Base-by-base conservation (phyloP, 2,888 invertebrate genomes). In the Timandra comae region DNA sequence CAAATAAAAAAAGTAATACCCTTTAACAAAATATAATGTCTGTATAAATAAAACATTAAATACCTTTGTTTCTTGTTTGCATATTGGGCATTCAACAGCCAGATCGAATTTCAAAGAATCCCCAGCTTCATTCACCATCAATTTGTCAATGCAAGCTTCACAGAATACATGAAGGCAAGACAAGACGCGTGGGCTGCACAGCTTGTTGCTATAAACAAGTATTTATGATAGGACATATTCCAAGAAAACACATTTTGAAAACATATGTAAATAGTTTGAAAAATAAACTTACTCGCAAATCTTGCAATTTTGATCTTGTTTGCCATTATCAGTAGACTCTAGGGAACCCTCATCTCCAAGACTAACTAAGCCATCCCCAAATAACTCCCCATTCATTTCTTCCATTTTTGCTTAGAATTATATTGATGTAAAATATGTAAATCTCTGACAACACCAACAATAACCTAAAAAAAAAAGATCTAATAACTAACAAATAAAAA, bases 91-190 rank as follows among this genome's bases (percentile, higher is more conserved):
- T 57, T 88, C 87, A 42, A 95, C 89, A 49, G 88, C 86, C 56
- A 88, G 87, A 74, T 89, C 89, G 53, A 85, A 81, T 61, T 89
- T 89, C 25, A 89, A 82, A 29, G 89, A 87, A 72, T 92, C 91
- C 24, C 91, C 91, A 41, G 88, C 90, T 68, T 91, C 91, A 57
- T 90, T 90, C 44, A 90, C 88, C 62, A 94, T 86, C 63, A 93
- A 87, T 70, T 94, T 93, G 67, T 93, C 92, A 62, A 98, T 88
- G 80, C 98, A 98, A 50, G 90, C 89, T 84, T 96, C 95, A 85
- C 98, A 98, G 86, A 96, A 97, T 30, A 95, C 95, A 87, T 98
- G 98, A 70, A 98, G 91, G 81, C 98, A 98, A 58, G 93, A 91
- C 63, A 98, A 89, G 46, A 98, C 91, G 52, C 96, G 91, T 39